These are phyloP conservation scores for Spinus pinus DNA, from an alignment of 2,797 vertebrate species.

Conservation along the genomic window DNA sequence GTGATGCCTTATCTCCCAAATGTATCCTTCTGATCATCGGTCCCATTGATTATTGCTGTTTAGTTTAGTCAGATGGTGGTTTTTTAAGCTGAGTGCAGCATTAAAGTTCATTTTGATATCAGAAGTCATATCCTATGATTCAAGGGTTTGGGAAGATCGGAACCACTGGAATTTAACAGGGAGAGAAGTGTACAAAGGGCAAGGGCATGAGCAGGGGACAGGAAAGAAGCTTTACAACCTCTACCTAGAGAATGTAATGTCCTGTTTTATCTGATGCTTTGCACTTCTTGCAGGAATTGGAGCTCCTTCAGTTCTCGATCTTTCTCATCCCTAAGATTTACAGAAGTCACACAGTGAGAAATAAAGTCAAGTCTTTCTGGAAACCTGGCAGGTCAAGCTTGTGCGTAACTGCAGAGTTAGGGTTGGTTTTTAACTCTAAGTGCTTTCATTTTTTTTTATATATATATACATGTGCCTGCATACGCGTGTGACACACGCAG, in stretches of 20 bases:
- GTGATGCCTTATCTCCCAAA: background rate
- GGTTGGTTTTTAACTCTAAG: conserved; percentile 49
- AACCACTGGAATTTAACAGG: background rate
- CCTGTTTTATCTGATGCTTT: conserved; percentile 31
- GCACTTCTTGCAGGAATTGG: conserved; percentile 2
- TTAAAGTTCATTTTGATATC: conserved; percentile 25
- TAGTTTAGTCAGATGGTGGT: conserved; percentile 1
- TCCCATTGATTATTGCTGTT: conserved; percentile 74
- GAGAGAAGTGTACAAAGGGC: background rate
- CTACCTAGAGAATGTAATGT: conserved; percentile 12
- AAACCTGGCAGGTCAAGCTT: conserved; percentile 71
- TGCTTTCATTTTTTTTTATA: conserved; percentile 53
- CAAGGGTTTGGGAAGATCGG: conserved; percentile 29
- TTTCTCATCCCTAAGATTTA: conserved; percentile 1
- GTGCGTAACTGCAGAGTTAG: conserved; percentile 76
- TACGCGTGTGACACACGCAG: background rate
- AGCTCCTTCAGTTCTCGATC: background rate
- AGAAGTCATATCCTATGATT: conserved; percentile 21
- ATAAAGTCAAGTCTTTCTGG: conserved; percentile 52
- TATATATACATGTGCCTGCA: background rate
- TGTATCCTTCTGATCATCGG: background rate
- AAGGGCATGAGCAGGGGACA: fast-evolving
- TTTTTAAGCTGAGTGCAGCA: conserved; percentile 40
- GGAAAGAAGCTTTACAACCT: background rate
- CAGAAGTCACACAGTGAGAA: conserved; percentile 37